Evolutionary conservation across 2,797 vertebrate species (phyloP), one percentile per base, ranked within the genome.

Genomic region (Sebastes trivittatus): DNA sequence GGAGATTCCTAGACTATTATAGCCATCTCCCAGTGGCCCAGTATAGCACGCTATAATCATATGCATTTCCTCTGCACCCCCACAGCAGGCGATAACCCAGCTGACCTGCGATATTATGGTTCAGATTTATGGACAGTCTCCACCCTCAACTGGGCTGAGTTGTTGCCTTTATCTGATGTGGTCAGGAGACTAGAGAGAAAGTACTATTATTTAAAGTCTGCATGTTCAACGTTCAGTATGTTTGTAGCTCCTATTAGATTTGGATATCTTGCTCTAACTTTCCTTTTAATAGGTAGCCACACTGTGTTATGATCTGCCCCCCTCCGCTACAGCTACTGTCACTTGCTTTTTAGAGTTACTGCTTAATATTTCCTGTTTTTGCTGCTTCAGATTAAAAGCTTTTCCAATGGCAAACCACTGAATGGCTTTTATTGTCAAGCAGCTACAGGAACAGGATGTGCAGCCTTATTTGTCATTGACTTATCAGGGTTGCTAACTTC

Each of bases 61-160:
- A 60, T 83, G 64, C 56, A 71, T 79, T 77, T 87, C 38, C 49
- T 68, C 36, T 77, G 60, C 27, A 55, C 8, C 27, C 59, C 46
- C 61, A 66, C 77, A 75, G 72, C 72, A 85, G 79, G 56, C 73
- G 68, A 81, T 86, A 75, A 77, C 84, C 82, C 63, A 25, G 32
- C 61, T 85, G 88, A 90, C 82, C 83, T 71, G 52, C 68, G 77
- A 72, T 80, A 75, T 82, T 74, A 74, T 77, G 75, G 77, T 56
- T 88, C 38, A 59, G 16, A 30, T 72, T 46, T 46, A 18, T 78
- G n/a, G 63, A 72, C 75, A 38, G 49, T 42, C 72, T 77, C 75
- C 82, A 64, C 77, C 75, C 76, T 83, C n/a, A 72, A 16, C 54
- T 61, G 46, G 25, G 30, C 65, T 54, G 49, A 75, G 65, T 55